Conservation (phyloP, 1,140 invertebrate genomes). For the Magallana ariakensis region DNA sequence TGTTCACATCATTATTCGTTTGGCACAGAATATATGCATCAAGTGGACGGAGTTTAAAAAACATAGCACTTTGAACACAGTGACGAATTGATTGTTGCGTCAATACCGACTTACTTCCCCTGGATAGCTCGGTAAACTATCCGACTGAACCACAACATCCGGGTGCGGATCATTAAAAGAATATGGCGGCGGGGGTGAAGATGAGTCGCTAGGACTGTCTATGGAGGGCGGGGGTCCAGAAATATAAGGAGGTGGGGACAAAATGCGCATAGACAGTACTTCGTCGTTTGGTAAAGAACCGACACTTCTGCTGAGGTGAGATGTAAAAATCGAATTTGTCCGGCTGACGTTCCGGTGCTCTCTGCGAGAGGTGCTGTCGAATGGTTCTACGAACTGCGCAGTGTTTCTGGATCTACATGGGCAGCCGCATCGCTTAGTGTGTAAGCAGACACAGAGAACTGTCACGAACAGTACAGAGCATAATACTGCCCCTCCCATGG, state of each 20-base stretch:
- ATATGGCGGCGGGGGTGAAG: slow-evolving; percentile 23
- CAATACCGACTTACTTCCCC: slow-evolving; percentile 25
- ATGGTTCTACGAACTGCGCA: neutral
- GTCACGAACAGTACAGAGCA: slow-evolving; percentile 3
- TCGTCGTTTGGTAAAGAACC: slow-evolving; percentile 1
- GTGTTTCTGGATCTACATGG: neutral
- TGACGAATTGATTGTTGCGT: slow-evolving; percentile 12
- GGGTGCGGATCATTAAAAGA: slow-evolving; percentile 12
- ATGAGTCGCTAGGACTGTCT: slow-evolving; percentile 3
- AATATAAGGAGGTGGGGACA: slow-evolving; percentile 22
- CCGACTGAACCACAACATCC: neutral
- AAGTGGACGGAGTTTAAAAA: neutral
- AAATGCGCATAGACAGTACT: neutral
- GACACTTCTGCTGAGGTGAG: neutral
- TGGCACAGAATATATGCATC: slow-evolving; percentile 10
- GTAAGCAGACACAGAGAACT: neutral
- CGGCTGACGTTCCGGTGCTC: neutral
- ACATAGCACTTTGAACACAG: neutral
- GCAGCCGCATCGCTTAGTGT: slow-evolving; percentile 7
- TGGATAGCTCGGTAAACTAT: slow-evolving; percentile 33
- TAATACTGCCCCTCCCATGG: neutral
- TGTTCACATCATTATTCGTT: neutral
- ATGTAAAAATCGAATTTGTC: neutral
- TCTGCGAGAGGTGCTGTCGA: neutral
- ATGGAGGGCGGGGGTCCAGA: slow-evolving; percentile 6